Conservation (phyloP, 2,113 vertebrate species). For the Cavia porcellus region DNA sequence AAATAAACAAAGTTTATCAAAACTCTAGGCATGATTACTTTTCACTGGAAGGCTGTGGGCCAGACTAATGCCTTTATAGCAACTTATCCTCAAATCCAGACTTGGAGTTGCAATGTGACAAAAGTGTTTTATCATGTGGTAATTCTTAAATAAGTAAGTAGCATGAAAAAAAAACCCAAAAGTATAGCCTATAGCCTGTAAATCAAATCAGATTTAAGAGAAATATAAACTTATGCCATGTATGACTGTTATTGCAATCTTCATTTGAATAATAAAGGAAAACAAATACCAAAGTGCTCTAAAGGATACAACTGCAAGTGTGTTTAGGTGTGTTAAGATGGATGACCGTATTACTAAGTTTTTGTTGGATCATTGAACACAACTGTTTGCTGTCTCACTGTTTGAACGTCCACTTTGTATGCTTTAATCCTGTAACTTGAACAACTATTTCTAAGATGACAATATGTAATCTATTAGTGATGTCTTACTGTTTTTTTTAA, state of each 20-base stretch:
- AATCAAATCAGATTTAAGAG: constrained; percentile 41
- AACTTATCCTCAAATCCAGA: constrained; percentile 16
- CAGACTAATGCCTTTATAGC: neutral
- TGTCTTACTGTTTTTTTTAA: no score
- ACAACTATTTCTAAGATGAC: no score
- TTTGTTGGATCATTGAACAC: no score
- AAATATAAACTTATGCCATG: neutral
- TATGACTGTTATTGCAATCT: neutral
- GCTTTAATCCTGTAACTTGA: no score
- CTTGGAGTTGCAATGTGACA: neutral
- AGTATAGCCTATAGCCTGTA: neutral
- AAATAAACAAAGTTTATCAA: neutral
- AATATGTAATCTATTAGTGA: no score
- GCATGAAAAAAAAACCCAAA: neutral
- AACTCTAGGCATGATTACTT: neutral
- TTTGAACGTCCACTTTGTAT: no score
- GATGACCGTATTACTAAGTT: no score
- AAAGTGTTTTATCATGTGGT: neutral
- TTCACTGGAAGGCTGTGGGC: neutral
- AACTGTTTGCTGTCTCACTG: no score
- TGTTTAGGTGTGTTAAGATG: no score
- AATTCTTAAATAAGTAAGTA: constrained; percentile 39
- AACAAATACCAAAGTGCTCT: neutral
- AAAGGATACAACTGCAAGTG: no score
- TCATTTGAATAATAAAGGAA: constrained; percentile 24